A percentile compares a stretch with the other conserved stretches of the same genome.
These are phyloP conservation scores for Dilophus febrilis DNA, from an alignment of 2,888 invertebrate genomes.

Conservation along the genomic window DNA sequence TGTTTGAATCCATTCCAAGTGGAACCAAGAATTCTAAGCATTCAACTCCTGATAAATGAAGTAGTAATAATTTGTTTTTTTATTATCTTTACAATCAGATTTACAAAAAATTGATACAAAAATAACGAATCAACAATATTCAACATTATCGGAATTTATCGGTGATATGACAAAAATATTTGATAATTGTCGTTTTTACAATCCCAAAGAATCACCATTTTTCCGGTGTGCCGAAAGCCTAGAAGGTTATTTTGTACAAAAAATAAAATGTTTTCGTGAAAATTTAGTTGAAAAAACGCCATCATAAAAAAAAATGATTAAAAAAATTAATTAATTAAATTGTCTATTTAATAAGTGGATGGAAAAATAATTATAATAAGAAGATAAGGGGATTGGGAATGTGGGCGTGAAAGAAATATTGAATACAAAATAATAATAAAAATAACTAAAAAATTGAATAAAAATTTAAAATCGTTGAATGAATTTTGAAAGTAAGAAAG, in stretches of 20 bases:
- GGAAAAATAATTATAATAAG: too few species aligned
- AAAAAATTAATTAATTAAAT: too few species aligned
- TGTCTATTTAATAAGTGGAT: too few species aligned
- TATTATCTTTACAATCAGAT: constrained; percentile 45
- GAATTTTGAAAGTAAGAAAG: too few species aligned
- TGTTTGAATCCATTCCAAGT: too few species aligned
- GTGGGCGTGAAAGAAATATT: too few species aligned
- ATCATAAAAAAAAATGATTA: background rate
- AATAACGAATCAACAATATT: constrained; percentile 67
- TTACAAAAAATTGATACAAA: constrained; percentile 80
- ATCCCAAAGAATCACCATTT: constrained; percentile 88
- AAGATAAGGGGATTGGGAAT: too few species aligned
- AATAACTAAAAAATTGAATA: too few species aligned
- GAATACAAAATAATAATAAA: too few species aligned
- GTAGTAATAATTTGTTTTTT: constrained; percentile 6
- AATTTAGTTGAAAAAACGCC: constrained; percentile 39
- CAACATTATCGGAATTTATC: constrained; percentile 83
- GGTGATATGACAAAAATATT: constrained; percentile 97
- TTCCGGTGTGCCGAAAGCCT: constrained; percentile 91
- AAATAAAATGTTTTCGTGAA: constrained; percentile 75
- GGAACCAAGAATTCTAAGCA: too few species aligned
- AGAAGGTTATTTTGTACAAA: constrained; percentile 89
- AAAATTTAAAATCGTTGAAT: too few species aligned
- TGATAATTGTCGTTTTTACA: constrained; percentile 96
- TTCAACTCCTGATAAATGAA: too few species aligned